Conservation (phyloP, 2,113 vertebrate species). For the Marcusenius ussheri region DNA sequence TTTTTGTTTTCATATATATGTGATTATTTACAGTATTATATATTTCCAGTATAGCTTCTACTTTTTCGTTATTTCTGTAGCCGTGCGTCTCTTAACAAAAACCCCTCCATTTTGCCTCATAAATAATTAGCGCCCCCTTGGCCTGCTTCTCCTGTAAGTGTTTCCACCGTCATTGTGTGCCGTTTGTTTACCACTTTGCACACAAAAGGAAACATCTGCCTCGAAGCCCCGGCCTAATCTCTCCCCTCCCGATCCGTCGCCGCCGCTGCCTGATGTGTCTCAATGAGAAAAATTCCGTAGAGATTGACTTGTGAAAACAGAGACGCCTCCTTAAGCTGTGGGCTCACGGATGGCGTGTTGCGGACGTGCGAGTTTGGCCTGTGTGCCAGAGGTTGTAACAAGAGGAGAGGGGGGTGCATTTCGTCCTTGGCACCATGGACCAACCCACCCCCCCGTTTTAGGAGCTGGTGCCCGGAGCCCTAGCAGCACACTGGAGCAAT, state of each 20-base stretch:
- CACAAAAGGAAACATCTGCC: slow-evolving; percentile 11
- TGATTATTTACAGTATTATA: not conserved
- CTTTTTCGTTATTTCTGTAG: not conserved
- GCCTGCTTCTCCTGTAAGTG: not conserved
- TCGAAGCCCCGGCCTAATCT: not conserved
- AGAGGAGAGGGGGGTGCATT: slow-evolving; percentile 40
- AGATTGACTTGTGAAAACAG: not conserved
- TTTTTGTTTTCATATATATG: not conserved
- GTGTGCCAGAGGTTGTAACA: slow-evolving; percentile 40
- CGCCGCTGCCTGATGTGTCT: not conserved
- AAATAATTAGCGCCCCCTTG: not conserved
- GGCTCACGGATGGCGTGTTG: slow-evolving; percentile 41
- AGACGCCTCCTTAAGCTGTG: slow-evolving; percentile 1
- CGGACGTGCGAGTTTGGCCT: slow-evolving; percentile 39
- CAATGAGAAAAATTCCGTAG: too few relatives aligned
- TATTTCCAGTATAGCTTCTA: not conserved
- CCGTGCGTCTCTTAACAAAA: not conserved
- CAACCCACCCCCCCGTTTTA: not conserved
- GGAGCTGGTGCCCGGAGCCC: slow-evolving; percentile 1
- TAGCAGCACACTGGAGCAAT: not conserved
- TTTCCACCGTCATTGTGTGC: not conserved
- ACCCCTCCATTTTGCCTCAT: not conserved
- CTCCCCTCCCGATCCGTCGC: not conserved
- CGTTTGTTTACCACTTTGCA: not conserved
- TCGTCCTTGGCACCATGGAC: not conserved